A percentile compares a stretch with the other conserved stretches of the same genome.
Evolutionary conservation across 2,888 invertebrate species (phyloP).

Genomic region (Limnephilus lunatus): DNA sequence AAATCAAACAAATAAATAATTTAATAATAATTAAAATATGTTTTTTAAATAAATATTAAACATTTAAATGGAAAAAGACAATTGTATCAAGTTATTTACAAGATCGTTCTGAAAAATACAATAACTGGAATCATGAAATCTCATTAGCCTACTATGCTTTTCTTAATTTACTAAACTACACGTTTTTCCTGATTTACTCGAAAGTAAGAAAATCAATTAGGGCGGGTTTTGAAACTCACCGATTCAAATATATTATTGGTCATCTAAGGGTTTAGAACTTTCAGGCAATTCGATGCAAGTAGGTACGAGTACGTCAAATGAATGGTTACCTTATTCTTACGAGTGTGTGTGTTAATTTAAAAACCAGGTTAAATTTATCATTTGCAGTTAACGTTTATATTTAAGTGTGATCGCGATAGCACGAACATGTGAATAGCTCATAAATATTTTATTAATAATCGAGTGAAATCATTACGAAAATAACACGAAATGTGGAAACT

Average conservation of each 20-base stretch:
- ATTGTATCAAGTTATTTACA: too few relatives aligned
- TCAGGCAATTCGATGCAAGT: not conserved
- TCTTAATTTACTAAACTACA: too few relatives aligned
- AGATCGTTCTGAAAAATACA: too few relatives aligned
- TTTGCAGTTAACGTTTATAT: conserved; percentile 2
- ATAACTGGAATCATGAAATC: too few relatives aligned
- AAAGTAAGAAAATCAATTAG: too few relatives aligned
- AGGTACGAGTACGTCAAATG: not conserved
- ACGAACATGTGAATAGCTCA: not conserved
- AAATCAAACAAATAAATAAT: too few relatives aligned
- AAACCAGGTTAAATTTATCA: not conserved
- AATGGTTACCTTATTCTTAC: not conserved
- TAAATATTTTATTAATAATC: not conserved
- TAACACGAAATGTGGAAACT: not conserved
- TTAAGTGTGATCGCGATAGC: not conserved
- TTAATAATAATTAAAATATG: too few relatives aligned
- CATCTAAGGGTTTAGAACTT: not conserved
- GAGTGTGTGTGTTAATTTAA: not conserved
- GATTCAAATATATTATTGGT: not conserved
- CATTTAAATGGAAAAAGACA: too few relatives aligned
- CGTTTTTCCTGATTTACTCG: too few relatives aligned
- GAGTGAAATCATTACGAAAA: not conserved
- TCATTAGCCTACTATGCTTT: too few relatives aligned
- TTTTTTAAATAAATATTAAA: too few relatives aligned
- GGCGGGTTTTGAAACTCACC: too few relatives aligned